Percentiles rank a stretch among this genome's conserved stretches.
phyloP scores from a whole-genome alignment of 2,113 vertebrate genomes.

The Trematomus loennbergii region DNA sequence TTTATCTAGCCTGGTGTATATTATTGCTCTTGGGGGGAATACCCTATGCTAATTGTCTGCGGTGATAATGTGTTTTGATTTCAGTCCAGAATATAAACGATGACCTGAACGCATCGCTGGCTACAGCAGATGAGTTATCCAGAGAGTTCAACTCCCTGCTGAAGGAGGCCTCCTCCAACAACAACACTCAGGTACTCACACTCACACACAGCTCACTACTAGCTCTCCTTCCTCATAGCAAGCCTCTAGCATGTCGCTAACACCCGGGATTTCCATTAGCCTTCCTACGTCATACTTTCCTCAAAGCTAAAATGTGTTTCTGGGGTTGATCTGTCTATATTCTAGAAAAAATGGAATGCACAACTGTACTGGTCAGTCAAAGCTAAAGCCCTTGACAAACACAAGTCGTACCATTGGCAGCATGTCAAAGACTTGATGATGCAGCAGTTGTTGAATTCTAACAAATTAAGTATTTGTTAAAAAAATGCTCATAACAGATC shows the following conservation, averaged over 20 bases:
- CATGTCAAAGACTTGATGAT: not conserved
- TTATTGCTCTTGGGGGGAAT: not conserved
- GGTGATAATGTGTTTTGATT: constrained; percentile 29
- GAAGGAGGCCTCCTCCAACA: constrained; percentile 59
- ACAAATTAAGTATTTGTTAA: not conserved
- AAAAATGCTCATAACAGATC: not conserved
- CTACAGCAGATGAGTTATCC: constrained; percentile 84
- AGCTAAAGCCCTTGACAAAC: not conserved
- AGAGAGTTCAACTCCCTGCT: constrained; percentile 82
- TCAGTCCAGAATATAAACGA: constrained; percentile 82
- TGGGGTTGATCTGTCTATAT: not conserved
- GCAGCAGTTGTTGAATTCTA: not conserved
- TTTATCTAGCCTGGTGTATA: not conserved
- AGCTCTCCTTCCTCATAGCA: not conserved
- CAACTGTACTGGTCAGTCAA: not conserved
- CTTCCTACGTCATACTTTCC: not conserved
- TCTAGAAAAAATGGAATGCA: not conserved
- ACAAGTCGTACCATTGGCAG: not conserved
- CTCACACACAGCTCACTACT: not conserved
- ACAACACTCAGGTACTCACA: constrained; percentile 54
- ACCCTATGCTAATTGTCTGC: constrained; percentile 14
- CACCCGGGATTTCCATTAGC: not conserved
- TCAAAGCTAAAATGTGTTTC: not conserved
- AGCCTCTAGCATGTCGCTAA: not conserved
- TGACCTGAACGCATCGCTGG: constrained; percentile 83